Evolutionary conservation across 2,888 invertebrate species (phyloP), one percentile per base, ranked within the genome.

Genomic region (Eurytoma adleriae): DNA sequence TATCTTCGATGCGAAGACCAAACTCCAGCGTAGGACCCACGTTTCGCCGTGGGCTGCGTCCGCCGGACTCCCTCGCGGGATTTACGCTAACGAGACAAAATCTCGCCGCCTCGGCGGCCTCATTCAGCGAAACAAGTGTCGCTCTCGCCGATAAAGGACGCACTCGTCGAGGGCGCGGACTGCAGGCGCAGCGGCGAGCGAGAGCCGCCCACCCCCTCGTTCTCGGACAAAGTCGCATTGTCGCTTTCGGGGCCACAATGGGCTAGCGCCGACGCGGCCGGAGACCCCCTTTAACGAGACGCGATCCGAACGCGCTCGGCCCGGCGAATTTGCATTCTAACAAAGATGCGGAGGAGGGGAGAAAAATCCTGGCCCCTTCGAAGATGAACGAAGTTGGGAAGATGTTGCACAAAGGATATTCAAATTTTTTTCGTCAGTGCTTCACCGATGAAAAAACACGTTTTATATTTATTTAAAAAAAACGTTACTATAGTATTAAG

Each of bases 21-120:
- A 18, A 14, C 20, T 13, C 13, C 24, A 12, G 27, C 18, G 66
- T 48, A 30, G 48, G 18, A 12, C 66, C 66, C 16, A 30, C 40
- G 62, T 72, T 62, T 30, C 52, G 52, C 52, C 30, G 59, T 56
- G 30, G 0, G 7, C 5, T 13, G 48, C 18, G 2, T 13, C 16
- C 62, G 16, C 30, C 1, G 4, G 16, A 16, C 0, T 5, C 66
- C 2, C 18, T 48, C 10, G 16, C 27, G 52, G 61, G 72, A 72
- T 72, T 72, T 72, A 62, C 72, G 30, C 62, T 72, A 72, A 72
- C 62, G 72, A 72, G 62, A 72, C 72, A 72, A 62, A 72, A 50
- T 72, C 62, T 72, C 62, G 12, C n/a, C 56, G 13, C 30, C 20
- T 18, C n/a, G 27, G n/a, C 27, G 12, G 27, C 27, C 20, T 48